phyloP scores from a whole-genome alignment of 2,113 vertebrate genomes.

The Platysternon megacephalum region DNA sequence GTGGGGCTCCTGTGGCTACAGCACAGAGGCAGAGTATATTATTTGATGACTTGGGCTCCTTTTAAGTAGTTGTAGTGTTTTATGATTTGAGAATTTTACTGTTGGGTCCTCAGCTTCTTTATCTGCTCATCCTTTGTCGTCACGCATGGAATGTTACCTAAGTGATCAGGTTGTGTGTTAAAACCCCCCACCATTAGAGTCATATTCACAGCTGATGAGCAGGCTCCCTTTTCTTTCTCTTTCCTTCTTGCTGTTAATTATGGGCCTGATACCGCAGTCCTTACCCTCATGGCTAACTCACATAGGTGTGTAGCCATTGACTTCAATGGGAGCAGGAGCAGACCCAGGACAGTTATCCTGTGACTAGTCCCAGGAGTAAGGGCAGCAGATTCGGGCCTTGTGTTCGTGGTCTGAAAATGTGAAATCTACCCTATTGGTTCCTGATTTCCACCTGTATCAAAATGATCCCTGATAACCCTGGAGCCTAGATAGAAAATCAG shows the following conservation, averaged over 20 bases:
- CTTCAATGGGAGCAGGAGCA: background rate
- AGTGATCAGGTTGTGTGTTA: background rate
- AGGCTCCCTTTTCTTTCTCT: fast-evolving
- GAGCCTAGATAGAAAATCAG: background rate
- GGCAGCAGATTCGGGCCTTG: background rate
- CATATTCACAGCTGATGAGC: background rate
- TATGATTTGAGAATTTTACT: background rate
- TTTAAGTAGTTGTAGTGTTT: background rate
- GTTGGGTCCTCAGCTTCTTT: background rate
- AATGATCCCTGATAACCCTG: background rate
- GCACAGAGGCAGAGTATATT: background rate
- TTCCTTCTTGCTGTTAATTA: background rate
- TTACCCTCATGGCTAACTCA: background rate
- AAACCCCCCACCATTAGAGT: fast-evolving
- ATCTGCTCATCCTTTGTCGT: background rate
- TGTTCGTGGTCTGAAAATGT: background rate
- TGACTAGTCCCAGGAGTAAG: background rate
- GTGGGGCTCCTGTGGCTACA: background rate
- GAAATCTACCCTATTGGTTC: background rate
- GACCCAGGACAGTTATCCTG: background rate
- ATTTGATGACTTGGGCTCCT: background rate
- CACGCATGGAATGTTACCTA: fast-evolving
- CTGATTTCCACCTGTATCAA: background rate
- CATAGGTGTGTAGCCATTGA: background rate
- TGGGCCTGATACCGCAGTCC: background rate